Base-by-base conservation (phyloP, 2,888 invertebrate genomes). In the Phasia obesa region DNA sequence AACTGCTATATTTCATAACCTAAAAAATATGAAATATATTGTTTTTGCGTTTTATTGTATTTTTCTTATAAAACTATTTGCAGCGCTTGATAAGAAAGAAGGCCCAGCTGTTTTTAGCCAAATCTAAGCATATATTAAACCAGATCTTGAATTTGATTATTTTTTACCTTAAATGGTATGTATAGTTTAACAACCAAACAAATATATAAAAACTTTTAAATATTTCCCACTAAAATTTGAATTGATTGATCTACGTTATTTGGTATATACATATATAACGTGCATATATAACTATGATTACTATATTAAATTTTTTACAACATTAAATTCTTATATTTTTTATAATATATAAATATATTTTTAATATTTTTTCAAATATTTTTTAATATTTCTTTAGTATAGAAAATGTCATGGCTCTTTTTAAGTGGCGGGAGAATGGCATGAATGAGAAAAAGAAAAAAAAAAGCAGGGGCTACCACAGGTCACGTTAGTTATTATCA, bases 351-450 rank as follows among this genome's bases (percentile, higher is more conserved):
- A 11, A 65, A 35, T 35, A 11, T 57, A 53, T 59, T 47, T 35
- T 21, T 21, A 13, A 57, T 23, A 49, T 44, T 42, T 57, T 69
- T 60, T 19, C 21, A 70, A 67, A 73, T 77, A 62, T 67, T 69
- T 64, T 77, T 76, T 70, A 27, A 74, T 69, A 82, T 82, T 78
- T 82, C 73, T 78, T 74, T 78, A 64, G 82, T 73, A 17, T 47
- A 47, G 77, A 81, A 77, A 77, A 69, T 69, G 49, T 74, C 27
- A 21, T 62, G 62, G 67, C 73, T 69, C 74, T n/a, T 77, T 59
- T 71, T 35, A 53, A 77, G 23, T 23, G 35, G 27, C 9, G 23
- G 44, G 6, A 25, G 19, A 27, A n/a, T 62, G 51, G 19, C 25
- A 55, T 44, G 44, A 53, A 17, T 55, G 19, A 35, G n/a, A 38